Conservation (phyloP, 2,888 invertebrate species). For the Alentia gelatinosa region DNA sequence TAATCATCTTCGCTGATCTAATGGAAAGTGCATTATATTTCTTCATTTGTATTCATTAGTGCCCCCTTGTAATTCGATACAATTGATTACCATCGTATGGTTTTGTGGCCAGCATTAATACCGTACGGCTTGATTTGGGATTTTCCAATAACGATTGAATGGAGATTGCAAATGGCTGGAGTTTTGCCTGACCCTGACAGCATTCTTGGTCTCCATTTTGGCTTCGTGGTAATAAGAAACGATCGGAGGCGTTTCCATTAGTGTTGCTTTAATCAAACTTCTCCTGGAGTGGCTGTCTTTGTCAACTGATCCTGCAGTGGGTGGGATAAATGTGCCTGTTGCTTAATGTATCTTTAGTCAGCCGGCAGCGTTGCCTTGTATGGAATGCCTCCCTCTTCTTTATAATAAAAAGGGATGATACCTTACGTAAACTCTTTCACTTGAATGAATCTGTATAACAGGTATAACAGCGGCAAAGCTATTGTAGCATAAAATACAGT, state of each 20-base stretch:
- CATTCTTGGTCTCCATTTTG: not conserved
- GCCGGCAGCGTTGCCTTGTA: too few relatives aligned
- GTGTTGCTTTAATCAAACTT: not conserved
- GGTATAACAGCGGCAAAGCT: too few relatives aligned
- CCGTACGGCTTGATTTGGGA: not conserved
- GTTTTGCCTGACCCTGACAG: not conserved
- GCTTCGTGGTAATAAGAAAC: not conserved
- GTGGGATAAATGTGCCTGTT: not conserved
- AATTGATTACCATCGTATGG: not conserved
- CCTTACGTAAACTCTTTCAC: too few relatives aligned
- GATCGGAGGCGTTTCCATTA: not conserved
- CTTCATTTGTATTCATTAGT: slow-evolving; percentile 26
- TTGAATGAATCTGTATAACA: too few relatives aligned
- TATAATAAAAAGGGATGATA: too few relatives aligned
- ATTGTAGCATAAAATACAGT: too few relatives aligned
- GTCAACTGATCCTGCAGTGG: not conserved
- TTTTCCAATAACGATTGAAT: slow-evolving; percentile 8
- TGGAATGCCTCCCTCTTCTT: too few relatives aligned
- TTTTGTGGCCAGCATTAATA: not conserved
- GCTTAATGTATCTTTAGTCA: not conserved
- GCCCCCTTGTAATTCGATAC: not conserved
- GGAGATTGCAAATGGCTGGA: not conserved
- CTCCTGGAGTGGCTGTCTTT: not conserved
- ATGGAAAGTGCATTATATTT: slow-evolving; percentile 22
- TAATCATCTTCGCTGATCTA: not conserved